Conservation (phyloP, 1,140 invertebrate genomes). For the Steinernema feltiae region DNA sequence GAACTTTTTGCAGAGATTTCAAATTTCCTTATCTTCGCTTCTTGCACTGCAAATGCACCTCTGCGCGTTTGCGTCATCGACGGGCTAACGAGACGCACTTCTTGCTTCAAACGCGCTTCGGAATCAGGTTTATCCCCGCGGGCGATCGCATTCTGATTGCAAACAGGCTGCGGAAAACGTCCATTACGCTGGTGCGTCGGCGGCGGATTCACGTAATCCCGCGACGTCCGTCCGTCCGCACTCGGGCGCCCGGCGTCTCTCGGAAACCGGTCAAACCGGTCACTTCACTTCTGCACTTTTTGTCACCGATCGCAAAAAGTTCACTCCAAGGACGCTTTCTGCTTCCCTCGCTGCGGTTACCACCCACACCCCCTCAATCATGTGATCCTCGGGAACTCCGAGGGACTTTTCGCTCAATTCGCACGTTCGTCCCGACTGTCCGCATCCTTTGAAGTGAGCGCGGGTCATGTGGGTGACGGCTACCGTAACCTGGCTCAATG, state of each 20-base stretch:
- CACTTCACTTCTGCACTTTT: slow-evolving; percentile 4
- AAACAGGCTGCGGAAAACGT: slow-evolving; percentile 12
- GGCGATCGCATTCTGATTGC: neutral
- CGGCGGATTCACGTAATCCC: slow-evolving; percentile 6
- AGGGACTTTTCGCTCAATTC: no score
- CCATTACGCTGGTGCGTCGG: neutral
- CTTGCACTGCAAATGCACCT: slow-evolving; percentile 7
- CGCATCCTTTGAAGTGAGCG: no score
- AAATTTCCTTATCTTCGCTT: slow-evolving; percentile 4
- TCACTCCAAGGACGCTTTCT: neutral
- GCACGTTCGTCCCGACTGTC: no score
- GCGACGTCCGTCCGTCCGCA: neutral
- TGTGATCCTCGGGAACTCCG: no score
- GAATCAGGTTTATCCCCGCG: slow-evolving; percentile 1
- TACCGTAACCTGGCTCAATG: no score
- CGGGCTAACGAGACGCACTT: neutral
- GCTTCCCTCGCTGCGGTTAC: neutral
- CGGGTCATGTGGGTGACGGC: no score
- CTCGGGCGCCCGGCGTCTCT: neutral
- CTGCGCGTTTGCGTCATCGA: neutral
- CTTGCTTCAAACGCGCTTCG: neutral
- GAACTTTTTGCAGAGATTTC: neutral
- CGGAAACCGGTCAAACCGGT: slow-evolving; percentile 10
- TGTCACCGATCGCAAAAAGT: neutral
- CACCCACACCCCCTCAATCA: neutral